Conservation (phyloP, 2,888 invertebrate genomes). For the Danaus chrysippus region DNA sequence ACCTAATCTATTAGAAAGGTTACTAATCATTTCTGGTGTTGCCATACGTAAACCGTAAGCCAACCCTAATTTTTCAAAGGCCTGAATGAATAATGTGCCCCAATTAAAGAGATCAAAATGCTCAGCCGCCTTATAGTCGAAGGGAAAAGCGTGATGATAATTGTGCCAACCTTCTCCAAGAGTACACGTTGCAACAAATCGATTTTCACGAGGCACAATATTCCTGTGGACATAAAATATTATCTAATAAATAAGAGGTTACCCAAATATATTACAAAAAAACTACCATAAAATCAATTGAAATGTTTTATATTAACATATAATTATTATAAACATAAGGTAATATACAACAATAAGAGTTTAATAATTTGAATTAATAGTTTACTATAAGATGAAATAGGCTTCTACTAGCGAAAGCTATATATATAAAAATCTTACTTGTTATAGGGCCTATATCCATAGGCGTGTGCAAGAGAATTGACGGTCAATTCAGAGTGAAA, state of each 20-base stretch:
- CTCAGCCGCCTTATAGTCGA: conserved; percentile 80
- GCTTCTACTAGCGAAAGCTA: not conserved
- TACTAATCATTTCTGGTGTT: conserved; percentile 65
- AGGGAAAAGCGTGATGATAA: conserved; percentile 88
- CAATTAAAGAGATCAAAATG: conserved; percentile 71
- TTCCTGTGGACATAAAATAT: conserved; percentile 55
- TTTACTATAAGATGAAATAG: not conserved
- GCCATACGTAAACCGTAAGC: conserved; percentile 67
- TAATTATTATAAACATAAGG: too few relatives aligned
- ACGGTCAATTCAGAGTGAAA: conserved; percentile 94
- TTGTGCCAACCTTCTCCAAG: conserved; percentile 87
- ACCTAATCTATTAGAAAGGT: conserved; percentile 62
- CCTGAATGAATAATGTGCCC: conserved; percentile 56
- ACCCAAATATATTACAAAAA: not conserved
- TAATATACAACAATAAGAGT: too few relatives aligned
- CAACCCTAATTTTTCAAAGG: conserved; percentile 65
- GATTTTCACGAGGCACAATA: conserved; percentile 81
- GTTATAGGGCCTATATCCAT: conserved; percentile 77
- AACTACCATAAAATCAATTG: not conserved
- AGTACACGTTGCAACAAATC: conserved; percentile 80
- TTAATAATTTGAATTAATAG: not conserved
- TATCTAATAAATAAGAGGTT: too few relatives aligned
- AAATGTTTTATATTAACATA: not conserved
- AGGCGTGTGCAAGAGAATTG: conserved; percentile 90
- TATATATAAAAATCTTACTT: conserved; percentile 48